Conservation (phyloP, 1,140 invertebrate species). For the Drosophila baimaii region DNA sequence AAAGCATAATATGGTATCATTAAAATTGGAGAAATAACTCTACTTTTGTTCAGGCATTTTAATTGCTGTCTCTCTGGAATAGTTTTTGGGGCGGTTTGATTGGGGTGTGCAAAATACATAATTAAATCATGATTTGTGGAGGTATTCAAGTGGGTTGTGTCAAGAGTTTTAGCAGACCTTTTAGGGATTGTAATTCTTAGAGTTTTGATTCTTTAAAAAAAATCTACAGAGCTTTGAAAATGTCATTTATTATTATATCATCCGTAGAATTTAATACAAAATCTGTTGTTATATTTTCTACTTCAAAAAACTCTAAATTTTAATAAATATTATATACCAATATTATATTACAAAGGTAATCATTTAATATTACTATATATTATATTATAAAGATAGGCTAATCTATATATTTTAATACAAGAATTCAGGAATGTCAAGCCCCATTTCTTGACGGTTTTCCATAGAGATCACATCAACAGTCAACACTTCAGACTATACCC, state of each 20-base stretch:
- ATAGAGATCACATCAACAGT: conserved; percentile 43
- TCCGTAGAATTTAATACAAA: background rate
- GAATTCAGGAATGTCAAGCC: conserved; percentile 1
- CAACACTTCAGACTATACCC: conserved; percentile 34
- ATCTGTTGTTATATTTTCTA: background rate
- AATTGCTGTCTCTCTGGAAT: conserved; percentile 43
- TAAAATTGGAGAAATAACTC: conserved; percentile 57
- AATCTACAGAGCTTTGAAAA: background rate
- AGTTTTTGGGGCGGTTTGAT: conserved; percentile 20
- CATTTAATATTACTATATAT: background rate
- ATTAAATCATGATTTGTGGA: conserved; percentile 9
- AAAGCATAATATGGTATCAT: conserved; percentile 51
- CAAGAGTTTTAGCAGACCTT: background rate
- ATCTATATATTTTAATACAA: background rate
- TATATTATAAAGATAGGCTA: background rate
- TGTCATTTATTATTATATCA: background rate
- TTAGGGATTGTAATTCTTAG: background rate
- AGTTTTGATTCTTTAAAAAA: background rate
- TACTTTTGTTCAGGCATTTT: conserved; percentile 51
- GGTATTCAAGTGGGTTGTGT: background rate
- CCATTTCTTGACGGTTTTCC: background rate
- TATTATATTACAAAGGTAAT: background rate
- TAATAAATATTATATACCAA: background rate
- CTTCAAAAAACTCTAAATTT: too few relatives aligned
- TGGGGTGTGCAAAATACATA: background rate